Percentiles rank a stretch among this genome's conserved stretches.
Conservation (phyloP, 2,888 invertebrate genomes). For the Xanthia togata region DNA sequence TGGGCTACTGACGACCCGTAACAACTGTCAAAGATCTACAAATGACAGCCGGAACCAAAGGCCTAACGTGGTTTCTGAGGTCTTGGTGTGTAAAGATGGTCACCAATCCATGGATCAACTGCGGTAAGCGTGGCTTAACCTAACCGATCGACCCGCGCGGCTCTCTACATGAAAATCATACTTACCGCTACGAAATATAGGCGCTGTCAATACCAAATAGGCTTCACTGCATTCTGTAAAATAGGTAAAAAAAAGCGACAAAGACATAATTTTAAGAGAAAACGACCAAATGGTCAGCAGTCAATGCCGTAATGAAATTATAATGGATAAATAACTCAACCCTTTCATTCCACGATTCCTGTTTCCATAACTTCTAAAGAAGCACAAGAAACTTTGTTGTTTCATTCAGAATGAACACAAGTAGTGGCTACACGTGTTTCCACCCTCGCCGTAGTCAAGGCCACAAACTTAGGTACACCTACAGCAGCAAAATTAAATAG, state of each 20-base stretch:
- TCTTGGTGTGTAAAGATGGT: no score
- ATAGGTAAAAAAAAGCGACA: background rate
- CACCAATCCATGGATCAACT: no score
- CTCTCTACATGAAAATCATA: no score
- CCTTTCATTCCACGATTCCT: background rate
- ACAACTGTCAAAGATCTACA: no score
- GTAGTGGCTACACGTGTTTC: constrained; percentile 7
- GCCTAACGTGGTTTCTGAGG: no score
- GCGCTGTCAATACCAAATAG: background rate
- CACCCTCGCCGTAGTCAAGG: constrained; percentile 30
- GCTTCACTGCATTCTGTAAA: background rate
- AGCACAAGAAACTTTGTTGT: background rate
- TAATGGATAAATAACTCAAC: background rate
- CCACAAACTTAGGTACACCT: constrained; percentile 50
- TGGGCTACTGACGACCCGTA: no score
- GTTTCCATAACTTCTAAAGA: no score
- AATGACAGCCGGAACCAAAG: no score
- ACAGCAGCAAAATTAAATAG: constrained; percentile 62
- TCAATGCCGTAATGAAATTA: background rate
- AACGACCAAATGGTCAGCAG: background rate
- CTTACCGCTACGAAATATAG: no score
- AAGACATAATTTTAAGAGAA: background rate
- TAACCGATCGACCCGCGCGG: no score
- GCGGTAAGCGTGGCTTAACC: no score
- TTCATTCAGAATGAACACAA: background rate